These are phyloP conservation scores for Sceloporus tristichus DNA, from an alignment of 2,113 vertebrate genomes.

Conservation along the genomic window DNA sequence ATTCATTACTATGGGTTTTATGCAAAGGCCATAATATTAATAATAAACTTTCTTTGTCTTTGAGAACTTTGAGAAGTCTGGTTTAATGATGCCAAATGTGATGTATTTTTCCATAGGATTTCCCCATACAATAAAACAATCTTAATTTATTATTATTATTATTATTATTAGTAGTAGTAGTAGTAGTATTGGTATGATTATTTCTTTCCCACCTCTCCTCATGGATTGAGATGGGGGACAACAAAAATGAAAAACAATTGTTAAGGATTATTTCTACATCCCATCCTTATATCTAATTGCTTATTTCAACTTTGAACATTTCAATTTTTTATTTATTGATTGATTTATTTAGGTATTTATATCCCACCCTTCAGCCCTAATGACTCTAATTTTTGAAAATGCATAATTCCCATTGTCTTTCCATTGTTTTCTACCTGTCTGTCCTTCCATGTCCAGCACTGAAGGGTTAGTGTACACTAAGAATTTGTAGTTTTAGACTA, in stretches of 20 bases:
- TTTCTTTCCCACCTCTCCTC: too few species aligned
- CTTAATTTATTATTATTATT: neutral
- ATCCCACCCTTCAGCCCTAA: too few species aligned
- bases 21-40: neutral
- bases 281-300: neutral
- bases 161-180: too few species aligned
- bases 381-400: neutral
- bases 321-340: neutral
- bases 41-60: slow-evolving; percentile 7
- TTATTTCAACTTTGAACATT: neutral
- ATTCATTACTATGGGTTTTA: neutral
- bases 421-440: too few species aligned
- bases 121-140: neutral
- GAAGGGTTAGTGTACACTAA: neutral
- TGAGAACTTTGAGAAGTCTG: neutral
- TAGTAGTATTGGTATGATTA: too few species aligned
- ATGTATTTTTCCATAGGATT: neutral
- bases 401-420: neutral
- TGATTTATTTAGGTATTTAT: too few species aligned
- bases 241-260: too few species aligned
- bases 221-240: too few species aligned
- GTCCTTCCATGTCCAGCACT: neutral
- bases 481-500: neutral
- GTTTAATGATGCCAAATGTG: neutral
- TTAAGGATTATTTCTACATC: neutral